Evolutionary conservation across 2,797 vertebrate genomes (phyloP).

Genomic region (Myotis vivesi): DNA sequence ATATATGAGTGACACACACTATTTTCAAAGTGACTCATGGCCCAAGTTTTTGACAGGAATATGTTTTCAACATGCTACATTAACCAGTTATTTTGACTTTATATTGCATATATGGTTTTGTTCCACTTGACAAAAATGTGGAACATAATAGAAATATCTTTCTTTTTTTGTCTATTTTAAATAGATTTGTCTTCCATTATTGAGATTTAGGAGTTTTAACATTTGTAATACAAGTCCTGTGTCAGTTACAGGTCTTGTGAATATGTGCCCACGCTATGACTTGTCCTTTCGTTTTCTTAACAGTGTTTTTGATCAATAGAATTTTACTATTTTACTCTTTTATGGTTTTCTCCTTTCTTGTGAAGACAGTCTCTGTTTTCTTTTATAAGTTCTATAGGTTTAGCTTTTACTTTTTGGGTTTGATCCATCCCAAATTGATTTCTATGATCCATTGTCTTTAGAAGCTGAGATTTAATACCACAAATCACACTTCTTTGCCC

Average conservation of each 20-base stretch:
- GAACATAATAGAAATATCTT: neutral
- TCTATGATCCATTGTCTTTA: neutral
- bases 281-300: slow-evolving; percentile 18
- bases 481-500: neutral
- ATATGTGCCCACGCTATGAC: neutral
- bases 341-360: neutral
- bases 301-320: neutral
- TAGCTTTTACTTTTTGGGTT: neutral
- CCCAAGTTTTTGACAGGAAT: neutral
- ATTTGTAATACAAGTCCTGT: neutral
- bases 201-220: neutral
- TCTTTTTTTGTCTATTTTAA: neutral
- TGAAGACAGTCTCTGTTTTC: neutral
- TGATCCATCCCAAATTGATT: neutral
- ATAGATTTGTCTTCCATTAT: neutral
- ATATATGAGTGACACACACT: neutral
- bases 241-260: neutral
- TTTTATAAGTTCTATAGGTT: neutral
- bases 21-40: neutral
- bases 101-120: neutral
- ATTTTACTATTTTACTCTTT: neutral
- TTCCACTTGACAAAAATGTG: neutral
- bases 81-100: neutral
- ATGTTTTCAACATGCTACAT: neutral
- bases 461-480: neutral